A percentile compares a stretch with the other conserved stretches of the same genome.
These are phyloP conservation scores for Chrysolina haemoptera DNA, from an alignment of 2,888 invertebrate species.

Conservation along the genomic window DNA sequence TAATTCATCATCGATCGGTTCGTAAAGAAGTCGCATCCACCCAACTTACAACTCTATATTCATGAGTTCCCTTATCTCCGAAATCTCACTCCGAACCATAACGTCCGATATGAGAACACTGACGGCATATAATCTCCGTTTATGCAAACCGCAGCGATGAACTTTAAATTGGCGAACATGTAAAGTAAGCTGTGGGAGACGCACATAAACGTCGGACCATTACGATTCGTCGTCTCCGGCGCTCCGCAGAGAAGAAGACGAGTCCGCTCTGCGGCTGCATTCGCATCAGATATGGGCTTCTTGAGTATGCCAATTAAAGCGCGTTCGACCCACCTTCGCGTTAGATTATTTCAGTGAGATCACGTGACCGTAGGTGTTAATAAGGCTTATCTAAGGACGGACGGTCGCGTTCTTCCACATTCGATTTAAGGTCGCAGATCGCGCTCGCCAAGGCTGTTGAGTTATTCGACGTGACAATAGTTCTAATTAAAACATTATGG, in stretches of 20 bases:
- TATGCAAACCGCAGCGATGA: constrained; percentile 37
- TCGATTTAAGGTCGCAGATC: constrained; percentile 49
- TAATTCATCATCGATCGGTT: no score
- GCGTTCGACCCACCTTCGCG: constrained; percentile 63
- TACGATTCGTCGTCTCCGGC: constrained; percentile 4
- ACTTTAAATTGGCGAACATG: constrained; percentile 45
- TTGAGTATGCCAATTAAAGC: constrained; percentile 65
- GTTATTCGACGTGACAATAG: not conserved
- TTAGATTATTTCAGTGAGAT: constrained; percentile 58
- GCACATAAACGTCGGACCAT: constrained; percentile 22
- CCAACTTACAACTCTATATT: constrained; percentile 30
- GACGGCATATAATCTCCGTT: constrained; percentile 31
- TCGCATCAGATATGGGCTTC: constrained; percentile 60
- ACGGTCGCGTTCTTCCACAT: constrained; percentile 52
- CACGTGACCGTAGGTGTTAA: constrained; percentile 67
- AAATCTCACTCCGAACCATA: constrained; percentile 33
- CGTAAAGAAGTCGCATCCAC: constrained; percentile 17
- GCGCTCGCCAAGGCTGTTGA: constrained; percentile 34
- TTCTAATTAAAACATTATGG: constrained; percentile 26
- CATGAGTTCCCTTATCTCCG: constrained; percentile 36
- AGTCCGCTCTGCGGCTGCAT: constrained; percentile 8
- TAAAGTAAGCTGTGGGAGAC: constrained; percentile 49
- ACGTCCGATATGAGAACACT: constrained; percentile 23
- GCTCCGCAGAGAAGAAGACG: constrained; percentile 6
- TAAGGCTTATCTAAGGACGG: constrained; percentile 60